A percentile compares a stretch with the other conserved stretches of the same genome.
Conservation (phyloP, 2,888 invertebrate genomes). For the Agapostemon virescens region DNA sequence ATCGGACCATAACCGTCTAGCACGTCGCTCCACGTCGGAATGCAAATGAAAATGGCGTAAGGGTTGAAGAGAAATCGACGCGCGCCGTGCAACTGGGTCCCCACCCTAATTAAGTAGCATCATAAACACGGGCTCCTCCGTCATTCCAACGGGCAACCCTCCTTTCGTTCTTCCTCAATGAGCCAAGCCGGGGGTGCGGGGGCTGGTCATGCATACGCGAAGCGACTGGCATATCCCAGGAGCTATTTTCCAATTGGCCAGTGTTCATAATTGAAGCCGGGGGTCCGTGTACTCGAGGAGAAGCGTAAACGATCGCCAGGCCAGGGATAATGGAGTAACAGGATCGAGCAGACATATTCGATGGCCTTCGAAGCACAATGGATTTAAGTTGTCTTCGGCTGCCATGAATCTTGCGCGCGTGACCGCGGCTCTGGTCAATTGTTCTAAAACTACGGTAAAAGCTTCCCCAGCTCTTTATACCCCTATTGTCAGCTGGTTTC, state of each 20-base stretch:
- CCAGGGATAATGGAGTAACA: constrained; percentile 27
- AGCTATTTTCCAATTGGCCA: constrained; percentile 75
- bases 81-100: constrained; percentile 29
- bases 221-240: constrained; percentile 64
- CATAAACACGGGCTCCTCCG: constrained; percentile 68
- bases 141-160: constrained; percentile 38
- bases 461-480: constrained; percentile 10
- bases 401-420: constrained; percentile 56
- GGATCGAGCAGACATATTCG: constrained; percentile 26
- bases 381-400: constrained; percentile 57
- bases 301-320: constrained; percentile 67
- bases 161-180: constrained; percentile 43
- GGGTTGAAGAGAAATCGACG: constrained; percentile 35
- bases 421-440: constrained; percentile 39
- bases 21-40: background rate
- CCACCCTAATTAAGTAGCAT: constrained; percentile 70
- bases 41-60: constrained; percentile 12
- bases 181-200: constrained; percentile 40
- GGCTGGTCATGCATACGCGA: constrained; percentile 53
- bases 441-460: constrained; percentile 18
- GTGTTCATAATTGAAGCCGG: constrained; percentile 72
- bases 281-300: constrained; percentile 49
- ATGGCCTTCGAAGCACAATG: constrained; percentile 57
- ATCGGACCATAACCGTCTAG: background rate
- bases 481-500: constrained; percentile 10